These are phyloP conservation scores for Penelope pileata DNA, from an alignment of 2,113 vertebrate species.

Conservation along the genomic window DNA sequence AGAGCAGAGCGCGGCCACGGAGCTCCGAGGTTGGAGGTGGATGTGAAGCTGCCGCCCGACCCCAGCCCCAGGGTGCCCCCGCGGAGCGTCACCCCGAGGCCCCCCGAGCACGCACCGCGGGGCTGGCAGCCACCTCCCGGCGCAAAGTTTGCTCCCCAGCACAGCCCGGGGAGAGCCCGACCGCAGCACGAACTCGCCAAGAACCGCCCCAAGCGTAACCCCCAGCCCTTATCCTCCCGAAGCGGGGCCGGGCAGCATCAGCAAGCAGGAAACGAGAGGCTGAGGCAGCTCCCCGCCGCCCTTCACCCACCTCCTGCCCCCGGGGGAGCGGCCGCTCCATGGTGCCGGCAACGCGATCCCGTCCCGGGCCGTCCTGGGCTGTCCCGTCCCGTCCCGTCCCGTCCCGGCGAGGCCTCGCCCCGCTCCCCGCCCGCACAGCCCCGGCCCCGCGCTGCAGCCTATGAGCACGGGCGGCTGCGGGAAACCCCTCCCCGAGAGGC, in stretches of 20 bases:
- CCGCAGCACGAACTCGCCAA: not conserved
- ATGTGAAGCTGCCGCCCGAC: accelerated
- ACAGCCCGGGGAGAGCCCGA: not conserved
- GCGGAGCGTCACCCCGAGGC: not conserved
- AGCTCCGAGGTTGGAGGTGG: not conserved
- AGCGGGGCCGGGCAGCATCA: not conserved
- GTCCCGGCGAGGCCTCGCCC: not conserved
- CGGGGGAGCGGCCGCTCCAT: conserved; percentile 45
- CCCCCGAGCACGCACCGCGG: accelerated
- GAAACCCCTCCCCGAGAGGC: not conserved
- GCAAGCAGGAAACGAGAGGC: not conserved
- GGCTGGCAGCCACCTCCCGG: not conserved
- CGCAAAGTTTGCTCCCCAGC: not conserved
- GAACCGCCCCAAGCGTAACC: not conserved
- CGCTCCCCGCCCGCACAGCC: too few species aligned
- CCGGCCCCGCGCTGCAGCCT: not conserved
- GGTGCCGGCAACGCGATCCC: not conserved
- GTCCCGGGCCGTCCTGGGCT: too few species aligned
- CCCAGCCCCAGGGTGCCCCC: too few species aligned
- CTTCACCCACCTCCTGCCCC: conserved; percentile 69
- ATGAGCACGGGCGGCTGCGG: not conserved
- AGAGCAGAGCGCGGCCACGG: not conserved
- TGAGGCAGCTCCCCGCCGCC: not conserved
- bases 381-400: not conserved
- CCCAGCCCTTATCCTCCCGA: not conserved